A percentile compares a stretch with the other conserved stretches of the same genome.
phyloP scores from a whole-genome alignment of 1,140 invertebrate genomes.

The honey bee (Apis mellifera) region Amel_HAv3.1 CM009941.2:12336501-12337000 shows the following conservation, averaged over 20 bases:
- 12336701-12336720: too few relatives aligned
- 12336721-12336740: too few relatives aligned
- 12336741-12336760: neutral
- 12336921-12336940: slow-evolving; percentile 37
- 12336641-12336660: too few relatives aligned
- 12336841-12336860: slow-evolving; percentile 20
- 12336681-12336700: too few relatives aligned
- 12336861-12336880: slow-evolving; percentile 63
- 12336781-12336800: neutral
- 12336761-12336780: neutral
- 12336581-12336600: too few relatives aligned
- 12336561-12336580: too few relatives aligned
- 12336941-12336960: slow-evolving; percentile 17
- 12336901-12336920: slow-evolving; percentile 41
- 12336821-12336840: slow-evolving; percentile 51
- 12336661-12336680: too few relatives aligned
- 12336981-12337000: slow-evolving; percentile 24
- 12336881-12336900: slow-evolving; percentile 51
- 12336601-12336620: too few relatives aligned
- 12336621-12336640: too few relatives aligned
- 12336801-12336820: neutral
- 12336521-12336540: neutral
- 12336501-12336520: neutral
- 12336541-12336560: too few relatives aligned
- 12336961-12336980: slow-evolving; percentile 19